Base-by-base conservation (phyloP, 2,113 vertebrate genomes). In the Aplodontia rufa region DNA sequence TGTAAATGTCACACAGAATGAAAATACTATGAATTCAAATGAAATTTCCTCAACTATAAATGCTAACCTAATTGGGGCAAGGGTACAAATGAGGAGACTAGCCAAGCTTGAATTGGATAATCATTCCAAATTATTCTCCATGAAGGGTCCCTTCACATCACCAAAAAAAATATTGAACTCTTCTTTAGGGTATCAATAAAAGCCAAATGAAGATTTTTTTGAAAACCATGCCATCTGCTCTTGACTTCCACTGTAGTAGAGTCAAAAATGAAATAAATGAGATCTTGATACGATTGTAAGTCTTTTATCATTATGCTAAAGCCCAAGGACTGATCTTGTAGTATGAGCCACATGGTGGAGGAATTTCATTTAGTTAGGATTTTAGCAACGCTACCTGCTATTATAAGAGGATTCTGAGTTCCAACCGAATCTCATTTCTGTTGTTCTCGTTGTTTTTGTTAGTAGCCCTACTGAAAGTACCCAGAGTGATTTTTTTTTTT, bases 201-300 rank as follows among this genome's bases (percentile, higher is more conserved):
- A 87, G 24, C 26, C 74, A 96, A 84, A 28, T 94, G 13, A 91
- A 32, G 45, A 45, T 1, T 20, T 45, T 74, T 49, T 64, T 69
- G 0, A 11, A 53, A 51, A 66, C 16, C 1, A 66, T 79, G 32
- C 17, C 5, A 81, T 93, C 60, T 81, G 24, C 42, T 87, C 30
- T 69, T 94, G 16, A 74, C 66, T 94, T 89, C 72, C 45, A 22
- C 30, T 80, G 6, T n/a, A 45, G 6, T 62, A 55, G 17, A 14
- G 22, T 91, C 55, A 85, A 40, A 93, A 66, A 62, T 74, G 60
- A 76, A 75, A 83, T 76, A 92, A 53, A 69, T 93, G 30, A 91
- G 58, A 80, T 88, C 47, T 68, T 60, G 22, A 8, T 75, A 69
- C 17, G 68, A 35, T 35, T 87, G 3, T 89, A 92, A 93, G 62